These are phyloP conservation scores for Cossypha dichroa DNA, from an alignment of 2,797 vertebrate species.

Conservation along the genomic window DNA sequence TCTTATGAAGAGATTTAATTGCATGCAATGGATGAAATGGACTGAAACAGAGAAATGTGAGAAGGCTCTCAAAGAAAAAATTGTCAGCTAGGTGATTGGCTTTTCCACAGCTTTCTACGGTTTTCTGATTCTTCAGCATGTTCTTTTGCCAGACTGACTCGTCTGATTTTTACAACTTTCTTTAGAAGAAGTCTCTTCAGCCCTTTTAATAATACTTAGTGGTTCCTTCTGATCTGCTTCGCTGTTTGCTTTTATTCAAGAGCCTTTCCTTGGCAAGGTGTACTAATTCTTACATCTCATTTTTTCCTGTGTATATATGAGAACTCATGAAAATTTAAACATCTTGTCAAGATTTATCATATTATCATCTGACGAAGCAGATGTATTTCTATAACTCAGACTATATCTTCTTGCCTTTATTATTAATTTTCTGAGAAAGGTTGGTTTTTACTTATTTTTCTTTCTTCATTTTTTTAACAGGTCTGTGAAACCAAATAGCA, in stretches of 20 bases:
- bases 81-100: neutral
- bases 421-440: neutral
- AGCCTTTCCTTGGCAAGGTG: neutral
- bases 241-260: neutral
- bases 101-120: neutral
- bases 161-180: neutral
- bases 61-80: neutral
- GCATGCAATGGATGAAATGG: neutral
- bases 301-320: neutral
- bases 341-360: neutral
- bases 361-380: neutral
- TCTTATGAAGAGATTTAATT: neutral
- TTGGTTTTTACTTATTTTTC: neutral
- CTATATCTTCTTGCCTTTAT: neutral
- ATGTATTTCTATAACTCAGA: neutral
- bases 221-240: neutral
- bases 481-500: neutral
- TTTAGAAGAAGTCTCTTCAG: neutral
- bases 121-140: neutral
- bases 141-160: neutral
- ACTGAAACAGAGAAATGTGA: neutral
- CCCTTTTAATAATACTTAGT: neutral
- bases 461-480: neutral
- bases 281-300: neutral
- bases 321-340: neutral